These are phyloP conservation scores for Tichodroma muraria DNA, from an alignment of 2,113 vertebrate genomes.

Conservation along the genomic window DNA sequence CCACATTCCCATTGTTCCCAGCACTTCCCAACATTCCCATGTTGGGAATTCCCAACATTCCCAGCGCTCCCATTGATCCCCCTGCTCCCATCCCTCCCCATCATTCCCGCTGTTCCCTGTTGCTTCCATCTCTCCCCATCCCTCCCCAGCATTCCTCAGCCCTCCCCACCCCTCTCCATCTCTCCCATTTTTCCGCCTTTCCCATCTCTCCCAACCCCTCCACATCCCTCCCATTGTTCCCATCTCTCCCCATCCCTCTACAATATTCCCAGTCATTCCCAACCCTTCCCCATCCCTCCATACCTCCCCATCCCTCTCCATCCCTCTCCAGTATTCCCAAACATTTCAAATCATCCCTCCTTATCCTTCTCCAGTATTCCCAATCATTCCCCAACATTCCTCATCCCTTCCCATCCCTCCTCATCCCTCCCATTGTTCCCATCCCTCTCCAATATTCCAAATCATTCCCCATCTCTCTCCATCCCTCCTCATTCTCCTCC, in stretches of 20 bases:
- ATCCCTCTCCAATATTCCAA: not conserved
- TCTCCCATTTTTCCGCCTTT: not conserved
- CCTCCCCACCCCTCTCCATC: not conserved
- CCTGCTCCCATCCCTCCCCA: too few species aligned
- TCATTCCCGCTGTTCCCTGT: not conserved
- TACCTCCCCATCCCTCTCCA: not conserved
- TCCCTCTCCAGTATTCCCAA: too few species aligned
- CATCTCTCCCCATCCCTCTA: not conserved
- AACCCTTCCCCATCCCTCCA: not conserved
- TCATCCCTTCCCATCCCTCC: too few species aligned
- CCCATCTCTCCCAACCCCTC: not conserved
- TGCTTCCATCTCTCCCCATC: too few species aligned
- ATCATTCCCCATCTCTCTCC: not conserved
- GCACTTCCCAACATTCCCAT: not conserved
- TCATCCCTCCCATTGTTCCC: not conserved
- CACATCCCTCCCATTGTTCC: too few species aligned
- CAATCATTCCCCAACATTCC: not conserved
- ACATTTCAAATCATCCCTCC: not conserved
- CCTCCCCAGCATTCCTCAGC: too few species aligned
- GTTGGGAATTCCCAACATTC: not conserved
- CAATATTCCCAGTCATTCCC: not conserved
- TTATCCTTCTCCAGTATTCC: not conserved
- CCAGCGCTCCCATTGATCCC: not conserved
- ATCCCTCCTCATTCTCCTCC: too few species aligned
- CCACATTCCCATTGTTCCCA: not conserved